Percentiles rank a stretch among this genome's conserved stretches.
Conservation (phyloP, 2,797 vertebrate species). For the Aythya fuligula region DNA sequence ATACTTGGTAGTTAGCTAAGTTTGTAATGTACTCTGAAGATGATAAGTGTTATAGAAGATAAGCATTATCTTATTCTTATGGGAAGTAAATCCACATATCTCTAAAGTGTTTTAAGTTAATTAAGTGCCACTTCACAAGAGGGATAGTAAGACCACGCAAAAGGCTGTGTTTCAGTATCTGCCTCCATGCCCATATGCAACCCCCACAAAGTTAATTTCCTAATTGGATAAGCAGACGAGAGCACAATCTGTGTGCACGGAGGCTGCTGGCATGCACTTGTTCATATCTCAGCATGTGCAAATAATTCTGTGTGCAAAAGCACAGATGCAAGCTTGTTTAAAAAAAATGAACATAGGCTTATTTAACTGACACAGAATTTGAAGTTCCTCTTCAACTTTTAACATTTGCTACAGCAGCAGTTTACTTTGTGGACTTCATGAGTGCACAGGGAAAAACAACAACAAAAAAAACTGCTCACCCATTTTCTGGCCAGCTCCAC, state of each 20-base stretch:
- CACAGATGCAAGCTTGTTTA: background rate
- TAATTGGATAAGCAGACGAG: slow-evolving; percentile 36
- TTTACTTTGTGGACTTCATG: background rate
- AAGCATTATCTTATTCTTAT: slow-evolving; percentile 40
- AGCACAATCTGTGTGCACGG: background rate
- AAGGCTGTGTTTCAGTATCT: background rate
- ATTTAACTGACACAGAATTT: slow-evolving; percentile 7
- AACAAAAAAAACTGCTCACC: background rate
- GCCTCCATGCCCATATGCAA: background rate
- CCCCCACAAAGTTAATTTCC: slow-evolving; percentile 17
- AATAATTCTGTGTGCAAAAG: background rate
- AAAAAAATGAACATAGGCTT: background rate
- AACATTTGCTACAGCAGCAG: background rate
- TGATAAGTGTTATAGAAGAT: slow-evolving; percentile 34
- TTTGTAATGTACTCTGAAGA: slow-evolving; percentile 27
- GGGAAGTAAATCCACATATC: slow-evolving; percentile 48
- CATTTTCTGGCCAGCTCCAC: background rate
- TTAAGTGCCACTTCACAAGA: slow-evolving; percentile 52
- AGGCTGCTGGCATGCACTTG: background rate
- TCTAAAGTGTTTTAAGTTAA: slow-evolving; percentile 35
- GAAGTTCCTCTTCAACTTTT: background rate
- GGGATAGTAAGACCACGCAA: background rate
- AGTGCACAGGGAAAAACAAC: background rate
- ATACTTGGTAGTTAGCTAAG: slow-evolving; percentile 10
- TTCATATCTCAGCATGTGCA: background rate